Evolutionary conservation across 2,797 vertebrate genomes (phyloP).

Genomic region (Stomatorhinus walkeri): DNA sequence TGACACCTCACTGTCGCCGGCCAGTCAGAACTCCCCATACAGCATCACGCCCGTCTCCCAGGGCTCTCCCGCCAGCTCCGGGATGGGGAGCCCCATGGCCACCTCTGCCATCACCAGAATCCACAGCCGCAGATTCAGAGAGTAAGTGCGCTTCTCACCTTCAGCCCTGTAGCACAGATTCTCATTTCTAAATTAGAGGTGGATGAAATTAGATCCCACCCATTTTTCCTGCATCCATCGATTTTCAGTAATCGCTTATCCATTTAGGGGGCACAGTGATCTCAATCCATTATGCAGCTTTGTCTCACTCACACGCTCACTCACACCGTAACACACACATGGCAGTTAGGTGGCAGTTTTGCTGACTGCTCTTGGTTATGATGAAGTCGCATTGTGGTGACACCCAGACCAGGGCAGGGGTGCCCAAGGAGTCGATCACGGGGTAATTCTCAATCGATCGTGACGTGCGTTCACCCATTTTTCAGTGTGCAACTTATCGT

Average conservation of each 20-base stretch:
- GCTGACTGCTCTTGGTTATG: not conserved
- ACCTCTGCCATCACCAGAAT: constrained; percentile 95
- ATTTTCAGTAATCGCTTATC: not conserved
- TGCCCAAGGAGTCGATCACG: not conserved
- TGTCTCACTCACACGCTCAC: not conserved
- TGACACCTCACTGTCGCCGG: constrained; percentile 88
- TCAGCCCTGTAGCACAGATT: not conserved
- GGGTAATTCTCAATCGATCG: not conserved
- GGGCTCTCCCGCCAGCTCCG: constrained; percentile 91
- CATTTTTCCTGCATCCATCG: not conserved
- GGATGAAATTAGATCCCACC: not conserved
- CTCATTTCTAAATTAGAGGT: not conserved
- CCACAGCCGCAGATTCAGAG: constrained; percentile 95
- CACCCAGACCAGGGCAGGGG: not conserved
- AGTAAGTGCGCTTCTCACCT: constrained; percentile 64
- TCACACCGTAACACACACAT: not conserved
- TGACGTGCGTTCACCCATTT: no score
- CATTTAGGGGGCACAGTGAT: not conserved
- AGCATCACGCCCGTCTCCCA: constrained; percentile 98
- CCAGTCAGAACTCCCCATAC: constrained; percentile 96
- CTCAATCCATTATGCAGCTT: not conserved
- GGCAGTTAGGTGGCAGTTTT: not conserved
- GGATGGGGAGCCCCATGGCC: constrained; percentile 95
- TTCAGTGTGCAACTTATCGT: not conserved
- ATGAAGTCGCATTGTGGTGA: not conserved